Evolutionary conservation across 2,888 invertebrate species (phyloP), one percentile per base, ranked within the genome.

Genomic region (Eutolmus rufibarbis): DNA sequence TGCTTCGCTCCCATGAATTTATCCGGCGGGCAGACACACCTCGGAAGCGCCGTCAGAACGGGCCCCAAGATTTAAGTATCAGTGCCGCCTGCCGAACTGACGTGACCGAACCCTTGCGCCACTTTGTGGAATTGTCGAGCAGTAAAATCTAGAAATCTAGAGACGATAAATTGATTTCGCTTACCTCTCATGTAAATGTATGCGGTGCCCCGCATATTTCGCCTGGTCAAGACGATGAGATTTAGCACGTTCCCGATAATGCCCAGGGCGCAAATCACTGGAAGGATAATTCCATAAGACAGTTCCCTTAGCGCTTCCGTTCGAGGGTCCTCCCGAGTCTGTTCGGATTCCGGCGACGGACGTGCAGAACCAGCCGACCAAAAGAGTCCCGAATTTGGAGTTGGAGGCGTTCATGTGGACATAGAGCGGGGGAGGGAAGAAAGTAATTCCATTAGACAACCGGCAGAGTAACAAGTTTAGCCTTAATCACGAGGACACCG

Each of bases 191-290:
- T 96, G 92, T 96, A 97, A 91, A 96, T 95, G 92, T 97, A 97
- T 66, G 96, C 96, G 0, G 96, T 95, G 74, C 96, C 96, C 89
- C 96, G 94, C 95, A 97, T 95, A 90, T 96, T 96, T 88, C 95
- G 94, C 88, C 96, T 94, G 66, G 96, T 96, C 88, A 97, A 94
- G 28, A 97, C 96, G 89, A 96, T 94, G 89, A 97, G 93, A 92
- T 97, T 97, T 89, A 97, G 94, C 66, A 96, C 94, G 92, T 97
- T 97, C 74, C 97, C 97, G 87, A 96, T 93, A 90, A 97, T 96
- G 78, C 96, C 96, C 88, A 96, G 93, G 88, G 94, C 93, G 91
- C 96, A 96, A 90, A 96, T 95, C 88, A 94, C 93, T 87, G 96
- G 96, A 89, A 96, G 91, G 66, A 95, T 93, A 86, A 96, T 93